Evolutionary conservation across 2,888 invertebrate genomes (phyloP), one percentile per base, ranked within the genome.

Genomic region (Hylaea fasciaria): DNA sequence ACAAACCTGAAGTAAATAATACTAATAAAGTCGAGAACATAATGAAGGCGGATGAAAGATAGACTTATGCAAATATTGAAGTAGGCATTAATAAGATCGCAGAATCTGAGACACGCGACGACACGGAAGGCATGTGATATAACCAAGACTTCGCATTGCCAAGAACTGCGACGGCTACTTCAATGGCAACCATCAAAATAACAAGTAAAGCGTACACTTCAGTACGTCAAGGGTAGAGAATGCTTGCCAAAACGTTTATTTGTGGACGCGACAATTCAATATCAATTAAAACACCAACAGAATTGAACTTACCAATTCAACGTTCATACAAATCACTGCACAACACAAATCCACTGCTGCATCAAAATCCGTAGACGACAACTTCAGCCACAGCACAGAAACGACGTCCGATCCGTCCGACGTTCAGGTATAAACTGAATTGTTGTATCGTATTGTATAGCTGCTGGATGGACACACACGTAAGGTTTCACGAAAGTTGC

Each of bases 171-270:
- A 55, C 17, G 54, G 52, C 22, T 49, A 46, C 14, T 41, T 11
- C 41, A 14, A 41, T n/a, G 16, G 46, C 48, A 59, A 53, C 39
- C 58, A 32, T 50, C 54, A 45, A 50, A 55, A 60, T 28, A 54
- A 51, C 55, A 53, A 58, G 44, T 51, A 55, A 60, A 59, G 17
- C 49, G 41, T 43, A 48, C 58, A 54, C 47, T 59, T 59, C 60
- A 55, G 69, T 69, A 71, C 71, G 68, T 77, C 79, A 90, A 91
- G 90, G 89, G 82, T 86, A 83, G 61, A 74, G 66, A 63, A 59
- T 43, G 72, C 63, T 78, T 89, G 89, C 89, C 89, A 90, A 89
- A 82, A 69, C 68, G 73, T 81, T 84, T 91, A 91, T 91, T 90
- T 89, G 80, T 83, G 84, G 75, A 78, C 64, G 66, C 41, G 13